Evolutionary conservation across 2,797 vertebrate genomes (phyloP).

Genomic region (Cheirogaleus major): DNA sequence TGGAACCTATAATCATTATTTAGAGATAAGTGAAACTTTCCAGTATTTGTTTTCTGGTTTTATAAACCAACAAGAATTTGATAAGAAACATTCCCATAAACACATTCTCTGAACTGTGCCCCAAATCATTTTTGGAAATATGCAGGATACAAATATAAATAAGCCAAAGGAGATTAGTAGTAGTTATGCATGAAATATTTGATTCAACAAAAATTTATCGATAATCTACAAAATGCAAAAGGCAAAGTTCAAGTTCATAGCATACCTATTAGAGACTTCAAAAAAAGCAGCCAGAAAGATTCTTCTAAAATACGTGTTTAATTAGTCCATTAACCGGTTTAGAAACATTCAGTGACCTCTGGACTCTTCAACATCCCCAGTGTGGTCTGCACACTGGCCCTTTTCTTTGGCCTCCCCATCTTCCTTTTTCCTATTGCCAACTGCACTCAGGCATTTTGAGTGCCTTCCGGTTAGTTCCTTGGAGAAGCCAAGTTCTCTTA

Average conservation of each 20-base stretch:
- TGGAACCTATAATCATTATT: not conserved
- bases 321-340: not conserved
- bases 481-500: not conserved
- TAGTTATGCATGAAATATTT: conserved; percentile 12
- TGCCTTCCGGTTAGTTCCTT: not conserved
- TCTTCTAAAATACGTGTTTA: not conserved
- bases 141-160: not conserved
- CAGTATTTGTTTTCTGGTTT: not conserved
- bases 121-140: not conserved
- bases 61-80: not conserved
- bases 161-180: not conserved
- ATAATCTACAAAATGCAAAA: not conserved
- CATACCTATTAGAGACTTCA: not conserved
- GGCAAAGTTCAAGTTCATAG: not conserved
- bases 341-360: not conserved
- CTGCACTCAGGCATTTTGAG: not conserved
- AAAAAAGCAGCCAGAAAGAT: not conserved
- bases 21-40: not conserved
- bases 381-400: rapidly evolving
- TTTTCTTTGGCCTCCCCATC: not conserved
- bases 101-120: not conserved
- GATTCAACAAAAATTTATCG: not conserved
- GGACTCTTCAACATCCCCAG: not conserved
- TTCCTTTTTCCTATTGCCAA: not conserved
- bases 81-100: not conserved